Percentiles rank a stretch among this genome's conserved stretches.
Evolutionary conservation across 2,888 invertebrate genomes (phyloP).

Genomic region (Boloria euphrosyne): DNA sequence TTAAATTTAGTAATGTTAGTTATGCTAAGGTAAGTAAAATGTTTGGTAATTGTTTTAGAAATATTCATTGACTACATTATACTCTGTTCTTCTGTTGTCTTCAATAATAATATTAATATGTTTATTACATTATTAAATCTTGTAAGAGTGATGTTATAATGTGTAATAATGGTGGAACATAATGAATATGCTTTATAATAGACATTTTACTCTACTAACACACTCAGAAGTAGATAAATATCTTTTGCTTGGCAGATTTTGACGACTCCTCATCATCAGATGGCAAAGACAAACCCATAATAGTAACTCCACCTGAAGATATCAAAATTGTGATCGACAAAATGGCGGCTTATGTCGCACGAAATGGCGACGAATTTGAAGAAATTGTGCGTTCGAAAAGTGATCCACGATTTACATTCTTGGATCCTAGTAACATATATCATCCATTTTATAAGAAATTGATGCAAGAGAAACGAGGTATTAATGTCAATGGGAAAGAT

Average conservation of each 20-base stretch:
- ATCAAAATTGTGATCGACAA: slow-evolving; percentile 95
- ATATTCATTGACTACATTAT: not conserved
- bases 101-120: no score
- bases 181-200: no score
- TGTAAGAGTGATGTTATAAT: no score
- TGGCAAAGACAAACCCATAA: slow-evolving; percentile 60
- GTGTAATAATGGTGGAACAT: no score
- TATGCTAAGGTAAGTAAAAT: no score
- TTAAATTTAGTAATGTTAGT: not conserved
- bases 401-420: slow-evolving; percentile 93
- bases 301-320: slow-evolving; percentile 89
- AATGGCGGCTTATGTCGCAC: slow-evolving; percentile 97
- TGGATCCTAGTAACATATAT: slow-evolving; percentile 89
- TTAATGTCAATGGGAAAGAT: slow-evolving; percentile 52
- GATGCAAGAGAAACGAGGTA: slow-evolving; percentile 61
- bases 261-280: slow-evolving; percentile 65
- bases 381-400: slow-evolving; percentile 91
- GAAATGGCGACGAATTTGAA: slow-evolving; percentile 97
- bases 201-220: no score
- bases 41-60: not conserved
- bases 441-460: slow-evolving; percentile 89
- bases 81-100: slow-evolving; percentile 50
- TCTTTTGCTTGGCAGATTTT: slow-evolving; percentile 53
- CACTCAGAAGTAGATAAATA: not conserved
- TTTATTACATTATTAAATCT: no score